phyloP scores from a whole-genome alignment of 2,797 vertebrate species.

The Podarcis siculus region DNA sequence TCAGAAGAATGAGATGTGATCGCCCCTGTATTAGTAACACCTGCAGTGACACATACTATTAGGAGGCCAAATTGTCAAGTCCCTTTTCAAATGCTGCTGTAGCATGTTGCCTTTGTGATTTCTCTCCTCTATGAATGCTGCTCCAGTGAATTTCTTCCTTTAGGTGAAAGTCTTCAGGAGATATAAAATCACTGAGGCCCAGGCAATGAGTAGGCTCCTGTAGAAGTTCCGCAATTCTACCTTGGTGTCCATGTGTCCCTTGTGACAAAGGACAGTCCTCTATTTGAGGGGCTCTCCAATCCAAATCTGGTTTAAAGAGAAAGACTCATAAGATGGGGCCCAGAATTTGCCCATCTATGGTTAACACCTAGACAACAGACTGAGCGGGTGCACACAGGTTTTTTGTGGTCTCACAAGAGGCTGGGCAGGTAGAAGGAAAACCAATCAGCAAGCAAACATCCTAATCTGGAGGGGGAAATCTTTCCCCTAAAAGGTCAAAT shows the following conservation, averaged over 20 bases:
- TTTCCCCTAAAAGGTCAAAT: no score
- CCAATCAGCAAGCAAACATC: no score
- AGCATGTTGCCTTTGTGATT: background rate
- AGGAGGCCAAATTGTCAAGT: background rate
- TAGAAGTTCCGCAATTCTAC: background rate
- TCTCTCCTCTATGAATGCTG: background rate
- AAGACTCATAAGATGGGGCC: no score
- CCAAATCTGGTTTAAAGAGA: no score
- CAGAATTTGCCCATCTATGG: no score
- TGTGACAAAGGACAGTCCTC: background rate
- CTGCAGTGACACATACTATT: background rate
- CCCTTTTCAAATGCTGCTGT: background rate
- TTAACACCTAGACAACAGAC: no score
- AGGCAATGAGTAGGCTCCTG: constrained; percentile 27
- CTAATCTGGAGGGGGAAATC: no score
- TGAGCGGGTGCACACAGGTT: no score
- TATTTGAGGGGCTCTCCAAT: no score
- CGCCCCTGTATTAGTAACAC: constrained; percentile 34
- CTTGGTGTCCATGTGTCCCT: background rate
- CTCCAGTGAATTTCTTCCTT: background rate
- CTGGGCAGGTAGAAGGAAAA: no score
- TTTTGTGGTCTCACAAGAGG: no score
- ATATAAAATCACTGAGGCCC: constrained; percentile 48
- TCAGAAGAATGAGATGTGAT: constrained; percentile 30
- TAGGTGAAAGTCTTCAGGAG: constrained; percentile 42